Evolutionary conservation across 1,140 invertebrate genomes (phyloP).

Genomic region (Choristoneura fumiferana): DNA sequence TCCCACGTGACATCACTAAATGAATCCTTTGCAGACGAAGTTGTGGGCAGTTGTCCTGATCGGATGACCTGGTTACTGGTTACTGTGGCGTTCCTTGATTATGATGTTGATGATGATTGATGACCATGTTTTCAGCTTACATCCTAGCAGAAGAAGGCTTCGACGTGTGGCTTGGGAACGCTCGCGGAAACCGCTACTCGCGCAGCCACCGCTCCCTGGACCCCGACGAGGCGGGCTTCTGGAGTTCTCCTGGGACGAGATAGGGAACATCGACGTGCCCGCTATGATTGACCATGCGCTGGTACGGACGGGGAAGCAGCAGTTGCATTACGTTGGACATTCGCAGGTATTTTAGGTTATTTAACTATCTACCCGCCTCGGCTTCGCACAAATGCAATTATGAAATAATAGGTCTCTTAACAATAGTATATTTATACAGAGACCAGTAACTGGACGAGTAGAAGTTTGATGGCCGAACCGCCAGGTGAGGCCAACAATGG

Average conservation of each 20-base stretch:
- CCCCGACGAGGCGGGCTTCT: slow-evolving; percentile 82
- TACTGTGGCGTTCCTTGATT: no score
- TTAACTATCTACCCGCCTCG: neutral
- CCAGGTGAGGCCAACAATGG: no score
- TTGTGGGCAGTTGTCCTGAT: no score
- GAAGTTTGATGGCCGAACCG: no score
- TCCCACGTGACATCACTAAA: no score
- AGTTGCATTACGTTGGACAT: slow-evolving; percentile 85
- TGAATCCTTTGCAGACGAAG: no score
- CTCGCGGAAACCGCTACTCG: slow-evolving; percentile 83
- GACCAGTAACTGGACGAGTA: no score
- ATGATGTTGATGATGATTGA: no score
- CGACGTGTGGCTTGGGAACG: slow-evolving; percentile 89
- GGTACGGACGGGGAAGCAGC: slow-evolving; percentile 76
- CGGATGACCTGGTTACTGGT: no score
- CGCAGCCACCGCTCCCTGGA: slow-evolving; percentile 77
- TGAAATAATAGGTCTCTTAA: neutral
- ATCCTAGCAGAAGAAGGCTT: slow-evolving; percentile 86
- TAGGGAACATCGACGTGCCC: slow-evolving; percentile 87
- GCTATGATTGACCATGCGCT: slow-evolving; percentile 87
- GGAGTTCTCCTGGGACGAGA: slow-evolving; percentile 91
- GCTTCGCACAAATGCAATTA: neutral
- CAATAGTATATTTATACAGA: no score
- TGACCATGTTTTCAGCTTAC: slow-evolving; percentile 76
- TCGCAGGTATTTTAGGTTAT: slow-evolving; percentile 38